Percentiles rank a stretch among this genome's conserved stretches.
Evolutionary conservation across 2,113 vertebrate genomes (phyloP).

Genomic region (Poeciliopsis retropinna): DNA sequence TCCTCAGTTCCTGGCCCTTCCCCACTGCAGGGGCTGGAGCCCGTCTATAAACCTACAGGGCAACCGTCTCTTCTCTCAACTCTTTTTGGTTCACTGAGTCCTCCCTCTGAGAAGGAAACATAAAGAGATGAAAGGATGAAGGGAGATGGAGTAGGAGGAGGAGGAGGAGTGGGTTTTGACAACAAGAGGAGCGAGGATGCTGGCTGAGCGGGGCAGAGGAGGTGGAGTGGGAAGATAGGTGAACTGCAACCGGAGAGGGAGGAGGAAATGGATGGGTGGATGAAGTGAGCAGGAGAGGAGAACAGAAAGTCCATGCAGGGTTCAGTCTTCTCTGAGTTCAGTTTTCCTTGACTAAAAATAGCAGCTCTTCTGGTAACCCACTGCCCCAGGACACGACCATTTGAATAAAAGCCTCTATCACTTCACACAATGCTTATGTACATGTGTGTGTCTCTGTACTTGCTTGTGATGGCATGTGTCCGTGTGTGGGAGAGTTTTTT

Average conservation of each 20-base stretch:
- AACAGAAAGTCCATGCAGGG: conserved; percentile 47
- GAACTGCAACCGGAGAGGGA: conserved; percentile 62
- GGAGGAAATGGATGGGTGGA: conserved; percentile 49
- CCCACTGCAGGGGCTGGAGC: conserved; percentile 28
- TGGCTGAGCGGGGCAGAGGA: conserved; percentile 60
- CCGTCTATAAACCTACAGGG: conserved; percentile 49
- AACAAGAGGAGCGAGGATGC: conserved; percentile 61
- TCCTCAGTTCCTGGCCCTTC: conserved; percentile 35
- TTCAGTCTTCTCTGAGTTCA: conserved; percentile 41
- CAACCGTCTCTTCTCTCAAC: conserved; percentile 55
- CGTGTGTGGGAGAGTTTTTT: conserved; percentile 35
- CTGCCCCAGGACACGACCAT: conserved; percentile 69
- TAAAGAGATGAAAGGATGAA: conserved; percentile 58
- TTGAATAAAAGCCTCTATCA: conserved; percentile 75
- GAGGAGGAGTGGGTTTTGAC: conserved; percentile 51
- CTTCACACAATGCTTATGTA: conserved; percentile 47
- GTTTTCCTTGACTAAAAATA: conserved; percentile 72
- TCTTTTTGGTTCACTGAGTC: conserved; percentile 65
- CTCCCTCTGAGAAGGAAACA: conserved; percentile 58
- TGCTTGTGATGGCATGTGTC: conserved; percentile 30
- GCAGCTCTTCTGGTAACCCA: conserved; percentile 75
- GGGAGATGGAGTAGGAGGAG: conserved; percentile 41
- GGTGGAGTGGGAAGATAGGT: conserved; percentile 69
- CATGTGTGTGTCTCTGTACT: conserved; percentile 39
- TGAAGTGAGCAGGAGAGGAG: conserved; percentile 43